These are phyloP conservation scores for Pyxicephalus adspersus DNA, from an alignment of 2,113 vertebrate genomes.

Conservation along the genomic window DNA sequence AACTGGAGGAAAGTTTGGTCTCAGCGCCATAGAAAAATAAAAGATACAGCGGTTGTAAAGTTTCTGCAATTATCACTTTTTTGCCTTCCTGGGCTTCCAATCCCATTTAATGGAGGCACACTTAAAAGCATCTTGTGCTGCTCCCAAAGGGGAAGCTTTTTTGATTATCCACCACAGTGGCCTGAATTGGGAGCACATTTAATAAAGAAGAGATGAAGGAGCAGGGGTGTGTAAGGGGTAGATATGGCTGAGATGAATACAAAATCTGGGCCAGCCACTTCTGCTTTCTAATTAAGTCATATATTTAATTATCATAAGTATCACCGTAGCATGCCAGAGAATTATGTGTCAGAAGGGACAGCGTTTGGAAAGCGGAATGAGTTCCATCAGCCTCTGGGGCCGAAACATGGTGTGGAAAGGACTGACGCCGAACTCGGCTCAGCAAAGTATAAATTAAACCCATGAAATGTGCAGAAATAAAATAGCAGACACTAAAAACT, in stretches of 20 bases:
- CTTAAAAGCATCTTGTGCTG: conserved; percentile 14
- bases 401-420: conserved; percentile 42
- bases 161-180: conserved; percentile 32
- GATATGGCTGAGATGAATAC: conserved; percentile 39
- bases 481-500: conserved; percentile 40
- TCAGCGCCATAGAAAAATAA: not conserved
- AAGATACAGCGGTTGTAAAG: not conserved
- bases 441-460: conserved; percentile 26
- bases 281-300: conserved; percentile 51
- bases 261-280: conserved; percentile 39
- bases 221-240: conserved; percentile 40
- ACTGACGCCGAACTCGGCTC: conserved; percentile 21
- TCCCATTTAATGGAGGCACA: conserved; percentile 40
- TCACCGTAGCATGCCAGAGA: conserved; percentile 32
- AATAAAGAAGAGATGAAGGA: conserved; percentile 33
- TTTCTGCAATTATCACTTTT: conserved; percentile 23
- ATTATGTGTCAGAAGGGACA: conserved; percentile 39
- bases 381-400: conserved; percentile 45
- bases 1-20: not conserved
- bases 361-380: conserved; percentile 12
- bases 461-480: conserved; percentile 47
- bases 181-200: conserved; percentile 39
- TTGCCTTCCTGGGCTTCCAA: conserved; percentile 3
- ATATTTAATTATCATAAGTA: conserved; percentile 55
- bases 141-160: conserved; percentile 29